These are phyloP conservation scores for Chironomus tentans DNA, from an alignment of 2,888 invertebrate genomes.

Conservation along the genomic window DNA sequence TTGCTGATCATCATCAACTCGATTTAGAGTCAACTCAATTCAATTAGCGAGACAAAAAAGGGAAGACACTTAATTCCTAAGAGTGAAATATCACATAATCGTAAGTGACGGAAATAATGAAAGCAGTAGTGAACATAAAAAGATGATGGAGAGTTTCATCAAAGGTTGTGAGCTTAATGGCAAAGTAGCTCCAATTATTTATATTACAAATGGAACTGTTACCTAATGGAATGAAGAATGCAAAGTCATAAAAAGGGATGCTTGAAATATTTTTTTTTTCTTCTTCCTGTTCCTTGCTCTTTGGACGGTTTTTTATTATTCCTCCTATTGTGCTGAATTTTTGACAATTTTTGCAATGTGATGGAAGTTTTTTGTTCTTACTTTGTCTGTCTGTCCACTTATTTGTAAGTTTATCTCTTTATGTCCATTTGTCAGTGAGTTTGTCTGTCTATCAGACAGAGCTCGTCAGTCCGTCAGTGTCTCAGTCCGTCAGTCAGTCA, in stretches of 20 bases:
- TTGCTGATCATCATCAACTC: neutral
- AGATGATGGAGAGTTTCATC: neutral
- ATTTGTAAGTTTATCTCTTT: no score
- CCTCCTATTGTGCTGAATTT: no score
- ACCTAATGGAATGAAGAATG: slow-evolving; percentile 14
- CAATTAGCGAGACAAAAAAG: neutral
- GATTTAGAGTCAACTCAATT: neutral
- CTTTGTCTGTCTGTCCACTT: no score
- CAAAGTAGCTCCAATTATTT: slow-evolving; percentile 25
- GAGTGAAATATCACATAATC: neutral
- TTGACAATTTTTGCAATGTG: no score
- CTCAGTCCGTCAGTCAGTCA: no score
- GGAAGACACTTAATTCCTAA: no score
- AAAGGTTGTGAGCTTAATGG: slow-evolving; percentile 21
- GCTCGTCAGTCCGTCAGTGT: no score
- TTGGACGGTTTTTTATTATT: no score
- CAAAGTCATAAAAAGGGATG: slow-evolving; percentile 26
- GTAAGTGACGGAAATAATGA: slow-evolving; percentile 10
- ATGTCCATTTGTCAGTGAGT: no score
- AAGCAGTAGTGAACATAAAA: neutral
- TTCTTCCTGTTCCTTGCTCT: no score
- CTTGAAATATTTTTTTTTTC: neutral
- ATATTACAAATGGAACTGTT: slow-evolving; percentile 23
- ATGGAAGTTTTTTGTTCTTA: no score
- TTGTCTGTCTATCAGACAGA: no score